Evolutionary conservation across 2,113 vertebrate species (phyloP).

Genomic region (Nothocercus nigrocapillus): DNA sequence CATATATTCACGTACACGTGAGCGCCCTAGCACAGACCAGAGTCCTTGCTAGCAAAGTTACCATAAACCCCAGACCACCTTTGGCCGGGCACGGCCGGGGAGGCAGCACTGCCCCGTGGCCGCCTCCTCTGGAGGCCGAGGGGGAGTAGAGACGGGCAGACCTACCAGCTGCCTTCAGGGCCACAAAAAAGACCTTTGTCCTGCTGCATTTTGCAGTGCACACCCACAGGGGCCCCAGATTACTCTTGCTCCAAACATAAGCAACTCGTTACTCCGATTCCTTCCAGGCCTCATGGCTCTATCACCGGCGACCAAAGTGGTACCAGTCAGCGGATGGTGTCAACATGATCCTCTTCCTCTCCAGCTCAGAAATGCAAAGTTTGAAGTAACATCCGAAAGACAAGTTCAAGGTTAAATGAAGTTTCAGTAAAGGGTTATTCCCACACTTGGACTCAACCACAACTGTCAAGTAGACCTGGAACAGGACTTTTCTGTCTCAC

Average conservation of each 20-base stretch:
- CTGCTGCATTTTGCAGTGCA: fast-evolving
- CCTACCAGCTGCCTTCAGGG: background rate
- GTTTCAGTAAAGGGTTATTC: background rate
- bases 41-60: background rate
- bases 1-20: too few species aligned
- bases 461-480: background rate
- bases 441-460: background rate
- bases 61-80: background rate
- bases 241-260: background rate
- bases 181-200: background rate
- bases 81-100: background rate
- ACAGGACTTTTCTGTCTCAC: background rate
- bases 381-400: background rate
- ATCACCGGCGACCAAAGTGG: background rate
- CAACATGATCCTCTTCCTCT: background rate
- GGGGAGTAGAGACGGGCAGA: fast-evolving
- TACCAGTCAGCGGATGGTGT: fast-evolving
- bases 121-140: background rate
- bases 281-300: background rate
- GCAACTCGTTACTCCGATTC: background rate
- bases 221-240: background rate
- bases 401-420: background rate
- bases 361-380: background rate
- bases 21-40: background rate
- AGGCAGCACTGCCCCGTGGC: background rate